These are phyloP conservation scores for Sardina pilchardus DNA, from an alignment of 2,113 vertebrate species.

Conservation along the genomic window DNA sequence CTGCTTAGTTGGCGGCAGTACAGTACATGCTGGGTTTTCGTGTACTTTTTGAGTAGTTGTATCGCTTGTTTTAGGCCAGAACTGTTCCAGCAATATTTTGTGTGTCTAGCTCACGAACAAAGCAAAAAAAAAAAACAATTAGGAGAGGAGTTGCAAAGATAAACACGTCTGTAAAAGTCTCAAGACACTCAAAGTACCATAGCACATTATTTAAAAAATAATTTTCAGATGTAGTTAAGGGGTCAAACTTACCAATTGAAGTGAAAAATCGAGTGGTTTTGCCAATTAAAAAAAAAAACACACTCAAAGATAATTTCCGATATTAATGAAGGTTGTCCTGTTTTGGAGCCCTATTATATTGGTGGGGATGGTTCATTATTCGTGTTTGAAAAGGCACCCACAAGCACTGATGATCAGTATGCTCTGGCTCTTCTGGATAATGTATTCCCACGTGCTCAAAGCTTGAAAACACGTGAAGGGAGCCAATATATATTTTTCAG, in stretches of 20 bases:
- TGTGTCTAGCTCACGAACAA: too few relatives aligned
- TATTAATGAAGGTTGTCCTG: not conserved
- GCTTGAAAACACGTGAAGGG: not conserved
- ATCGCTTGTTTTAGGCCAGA: too few relatives aligned
- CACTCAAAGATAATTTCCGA: not conserved
- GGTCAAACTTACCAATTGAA: not conserved
- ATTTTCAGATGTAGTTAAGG: not conserved
- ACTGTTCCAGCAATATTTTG: too few relatives aligned
- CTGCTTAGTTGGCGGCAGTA: too few relatives aligned
- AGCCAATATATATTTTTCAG: not conserved
- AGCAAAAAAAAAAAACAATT: too few relatives aligned
- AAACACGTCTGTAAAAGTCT: too few relatives aligned
- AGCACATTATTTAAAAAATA: too few relatives aligned
- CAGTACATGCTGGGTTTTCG: too few relatives aligned
- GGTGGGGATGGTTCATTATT: not conserved
- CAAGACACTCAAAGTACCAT: too few relatives aligned
- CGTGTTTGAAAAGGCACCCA: not conserved
- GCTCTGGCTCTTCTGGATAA: not conserved
- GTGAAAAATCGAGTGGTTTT: not conserved
- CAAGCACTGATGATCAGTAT: not conserved
- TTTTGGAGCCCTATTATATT: not conserved
- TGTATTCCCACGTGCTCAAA: not conserved
- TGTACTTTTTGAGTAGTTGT: too few relatives aligned
- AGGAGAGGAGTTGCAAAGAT: too few relatives aligned
- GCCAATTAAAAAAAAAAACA: not conserved